A percentile compares a stretch with the other conserved stretches of the same genome.
Conservation (phyloP, 2,888 invertebrate genomes). For the Iselma pallidipennis region DNA sequence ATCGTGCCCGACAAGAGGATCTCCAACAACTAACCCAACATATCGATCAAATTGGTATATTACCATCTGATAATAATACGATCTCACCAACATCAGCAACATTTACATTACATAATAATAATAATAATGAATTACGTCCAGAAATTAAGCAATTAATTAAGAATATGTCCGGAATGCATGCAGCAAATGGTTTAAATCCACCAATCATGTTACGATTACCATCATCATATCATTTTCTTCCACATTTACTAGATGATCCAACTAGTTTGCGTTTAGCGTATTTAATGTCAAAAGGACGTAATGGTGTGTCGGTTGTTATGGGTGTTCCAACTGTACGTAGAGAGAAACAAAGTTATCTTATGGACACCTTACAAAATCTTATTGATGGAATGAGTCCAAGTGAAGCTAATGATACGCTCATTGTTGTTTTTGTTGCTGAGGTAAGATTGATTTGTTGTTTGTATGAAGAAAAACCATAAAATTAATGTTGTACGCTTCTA, state of each 20-base stretch:
- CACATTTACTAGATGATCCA: constrained; percentile 80
- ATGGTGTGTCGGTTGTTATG: constrained; percentile 79
- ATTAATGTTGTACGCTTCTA: no score
- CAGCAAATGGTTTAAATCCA: constrained; percentile 55
- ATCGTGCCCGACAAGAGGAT: constrained; percentile 76
- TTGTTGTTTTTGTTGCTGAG: constrained; percentile 88
- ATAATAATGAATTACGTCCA: constrained; percentile 47
- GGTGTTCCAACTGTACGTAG: constrained; percentile 90
- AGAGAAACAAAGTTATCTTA: constrained; percentile 84
- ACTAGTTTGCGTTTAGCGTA: constrained; percentile 78
- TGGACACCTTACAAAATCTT: constrained; percentile 83
- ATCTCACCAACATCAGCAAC: constrained; percentile 1
- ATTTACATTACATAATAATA: constrained; percentile 35
- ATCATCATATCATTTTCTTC: constrained; percentile 83
- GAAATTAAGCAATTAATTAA: constrained; percentile 49
- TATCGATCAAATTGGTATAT: constrained; percentile 57
- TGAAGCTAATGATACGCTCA: constrained; percentile 76
- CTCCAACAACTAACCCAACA: constrained; percentile 71
- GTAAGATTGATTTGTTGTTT: constrained; percentile 47
- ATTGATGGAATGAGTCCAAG: constrained; percentile 75
- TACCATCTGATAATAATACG: constrained; percentile 35
- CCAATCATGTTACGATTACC: constrained; percentile 67
- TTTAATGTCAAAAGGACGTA: constrained; percentile 72
- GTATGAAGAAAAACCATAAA: no score
- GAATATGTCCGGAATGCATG: constrained; percentile 59